Evolutionary conservation across 2,888 invertebrate species (phyloP), one percentile per base, ranked within the genome.

Genomic region (Conistra vaccinii): DNA sequence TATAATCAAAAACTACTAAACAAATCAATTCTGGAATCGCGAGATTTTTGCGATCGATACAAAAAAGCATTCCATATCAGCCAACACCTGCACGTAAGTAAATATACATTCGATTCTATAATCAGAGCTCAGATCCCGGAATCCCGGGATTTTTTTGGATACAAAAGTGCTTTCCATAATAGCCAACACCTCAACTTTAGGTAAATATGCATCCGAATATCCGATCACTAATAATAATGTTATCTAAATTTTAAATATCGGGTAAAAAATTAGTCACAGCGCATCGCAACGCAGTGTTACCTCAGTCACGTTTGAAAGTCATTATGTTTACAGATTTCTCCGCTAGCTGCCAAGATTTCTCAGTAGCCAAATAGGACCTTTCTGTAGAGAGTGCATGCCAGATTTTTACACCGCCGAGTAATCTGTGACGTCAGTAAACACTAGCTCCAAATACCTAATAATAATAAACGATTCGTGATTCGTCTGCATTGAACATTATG

Each of bases 301-400:
- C 29, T 39, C 23, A 39, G 39, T 12, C 53, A 29, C 53, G 53
- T 82, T 71, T 84, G 77, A 82, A 84, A 76, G 77, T 82, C 79
- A 76, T 74, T 65, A 29, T 48, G 17, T 62, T 72, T 53, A 42
- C 60, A 39, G 55, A 35, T 26, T 29, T 45, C n/a, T 9, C 39
- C 9, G 7, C 20, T 29, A 23, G 80, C 26, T 89, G 89, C 89
- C 89, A 89, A 89, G 42, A 70, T 69, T 71, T 80, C 76, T 76
- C 84, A 76, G 55, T 48, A 74, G 23, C 45, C n/a, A 35, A 65
- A 74, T 42, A 69, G 68, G 68, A 26, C 58, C 68, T 75, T 75
- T 58, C 42, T 23, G 23, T 51, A 23, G 17, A 75, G 26, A 65
- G 20, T 32, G 26, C 61, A 65, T 68, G 63, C 81, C 79, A 70